These are phyloP conservation scores for Thalassarche chlororhynchos DNA, from an alignment of 2,113 vertebrate genomes.

Conservation along the genomic window DNA sequence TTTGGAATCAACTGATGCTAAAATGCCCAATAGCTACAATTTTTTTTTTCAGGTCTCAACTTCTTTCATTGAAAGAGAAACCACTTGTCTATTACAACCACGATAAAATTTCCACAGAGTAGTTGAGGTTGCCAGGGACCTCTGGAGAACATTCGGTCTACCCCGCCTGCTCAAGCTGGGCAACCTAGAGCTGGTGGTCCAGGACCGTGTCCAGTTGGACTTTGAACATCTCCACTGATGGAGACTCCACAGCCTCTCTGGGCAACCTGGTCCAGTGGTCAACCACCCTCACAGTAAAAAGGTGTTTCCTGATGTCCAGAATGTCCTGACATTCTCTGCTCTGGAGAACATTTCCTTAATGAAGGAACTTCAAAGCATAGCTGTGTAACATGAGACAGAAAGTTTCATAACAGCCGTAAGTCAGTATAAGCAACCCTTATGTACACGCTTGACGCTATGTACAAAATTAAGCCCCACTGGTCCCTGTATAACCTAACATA, in stretches of 20 bases:
- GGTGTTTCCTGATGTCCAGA: background rate
- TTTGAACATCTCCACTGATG: background rate
- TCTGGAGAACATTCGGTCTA: background rate
- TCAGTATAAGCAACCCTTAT: background rate
- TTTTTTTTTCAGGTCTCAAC: background rate
- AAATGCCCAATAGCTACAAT: background rate
- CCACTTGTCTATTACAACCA: background rate
- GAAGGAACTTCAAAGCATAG: background rate
- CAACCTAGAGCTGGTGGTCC: background rate
- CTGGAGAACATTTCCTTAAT: background rate
- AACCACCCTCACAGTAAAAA: background rate
- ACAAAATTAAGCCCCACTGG: background rate
- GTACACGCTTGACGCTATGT: fast-evolving
- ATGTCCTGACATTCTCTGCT: background rate
- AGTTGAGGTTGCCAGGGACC: background rate
- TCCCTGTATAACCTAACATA: background rate
- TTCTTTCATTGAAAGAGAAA: background rate
- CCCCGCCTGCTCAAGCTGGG: background rate
- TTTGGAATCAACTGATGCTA: background rate
- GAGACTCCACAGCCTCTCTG: background rate
- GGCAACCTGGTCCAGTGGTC: background rate
- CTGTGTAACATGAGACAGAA: too few relatives aligned
- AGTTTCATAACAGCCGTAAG: background rate
- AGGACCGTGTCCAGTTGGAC: background rate
- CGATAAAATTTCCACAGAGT: background rate